Evolutionary conservation across 2,888 invertebrate genomes (phyloP).

Genomic region (Brachylomia viminalis): DNA sequence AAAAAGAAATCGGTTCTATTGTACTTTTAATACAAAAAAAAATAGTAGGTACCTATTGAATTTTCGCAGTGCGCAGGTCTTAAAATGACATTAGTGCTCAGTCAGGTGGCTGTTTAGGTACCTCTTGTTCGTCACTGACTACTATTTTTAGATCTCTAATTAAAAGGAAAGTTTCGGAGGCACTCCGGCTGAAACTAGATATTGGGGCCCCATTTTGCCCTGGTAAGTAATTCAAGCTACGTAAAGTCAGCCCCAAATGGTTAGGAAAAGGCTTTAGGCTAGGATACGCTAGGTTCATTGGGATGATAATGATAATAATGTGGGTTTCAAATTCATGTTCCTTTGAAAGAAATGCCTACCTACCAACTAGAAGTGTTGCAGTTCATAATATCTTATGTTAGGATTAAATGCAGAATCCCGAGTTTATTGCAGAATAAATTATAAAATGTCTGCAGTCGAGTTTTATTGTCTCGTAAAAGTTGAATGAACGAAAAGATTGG

Average conservation of each 20-base stretch:
- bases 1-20: too few relatives aligned
- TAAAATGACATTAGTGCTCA: slow-evolving; percentile 34
- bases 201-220: not conserved
- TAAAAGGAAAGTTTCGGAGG: slow-evolving; percentile 18
- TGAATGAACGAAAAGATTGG: slow-evolving; percentile 28
- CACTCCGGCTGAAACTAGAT: not conserved
- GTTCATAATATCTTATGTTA: not conserved
- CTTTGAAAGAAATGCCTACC: not conserved
- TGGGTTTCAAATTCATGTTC: not conserved
- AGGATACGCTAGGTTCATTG: not conserved
- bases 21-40: slow-evolving; percentile 7
- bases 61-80: slow-evolving; percentile 70
- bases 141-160: slow-evolving; percentile 51
- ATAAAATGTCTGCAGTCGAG: slow-evolving; percentile 2
- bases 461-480: slow-evolving; percentile 33
- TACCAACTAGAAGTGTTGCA: not conserved
- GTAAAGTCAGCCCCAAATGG: not conserved
- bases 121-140: slow-evolving; percentile 23
- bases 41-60: slow-evolving; percentile 61
- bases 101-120: slow-evolving; percentile 22
- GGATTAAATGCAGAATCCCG: not conserved
- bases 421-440: not conserved
- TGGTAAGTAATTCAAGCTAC: not conserved
- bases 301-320: not conserved
- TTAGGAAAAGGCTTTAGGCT: not conserved